Percentiles rank a stretch among this genome's conserved stretches.
These are phyloP conservation scores for Cranoglanis bouderius DNA, from an alignment of 2,113 vertebrate genomes.

Conservation along the genomic window DNA sequence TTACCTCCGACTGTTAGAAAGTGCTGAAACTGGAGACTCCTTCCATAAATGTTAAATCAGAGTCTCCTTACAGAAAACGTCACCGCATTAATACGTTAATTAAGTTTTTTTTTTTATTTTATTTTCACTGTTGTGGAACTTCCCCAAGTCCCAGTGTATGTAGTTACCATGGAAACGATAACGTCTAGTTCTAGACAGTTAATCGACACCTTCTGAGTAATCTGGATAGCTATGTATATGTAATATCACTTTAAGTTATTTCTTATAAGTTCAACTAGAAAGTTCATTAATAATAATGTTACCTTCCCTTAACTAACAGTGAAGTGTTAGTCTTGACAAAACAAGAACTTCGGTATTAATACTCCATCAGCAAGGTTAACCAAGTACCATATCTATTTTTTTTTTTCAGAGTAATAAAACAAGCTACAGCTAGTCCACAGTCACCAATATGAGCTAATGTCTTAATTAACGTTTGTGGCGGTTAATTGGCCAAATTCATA, in stretches of 20 bases:
- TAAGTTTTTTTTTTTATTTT: too few species aligned
- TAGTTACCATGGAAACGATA: not conserved
- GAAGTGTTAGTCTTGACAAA: not conserved
- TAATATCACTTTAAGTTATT: not conserved
- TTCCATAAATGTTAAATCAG: not conserved
- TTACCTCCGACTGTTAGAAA: too few species aligned
- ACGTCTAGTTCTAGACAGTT: not conserved
- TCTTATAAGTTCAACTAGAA: not conserved
- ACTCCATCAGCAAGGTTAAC: not conserved
- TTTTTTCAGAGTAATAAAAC: not conserved
- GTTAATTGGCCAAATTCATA: not conserved
- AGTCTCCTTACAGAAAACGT: not conserved
- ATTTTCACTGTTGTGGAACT: not conserved
- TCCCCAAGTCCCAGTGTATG: not conserved
- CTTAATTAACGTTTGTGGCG: not conserved
- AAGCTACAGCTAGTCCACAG: not conserved
- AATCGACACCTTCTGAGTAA: not conserved
- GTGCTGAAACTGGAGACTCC: not conserved
- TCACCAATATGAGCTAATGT: not conserved
- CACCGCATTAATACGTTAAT: not conserved
- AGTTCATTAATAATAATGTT: not conserved
- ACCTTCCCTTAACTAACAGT: not conserved
- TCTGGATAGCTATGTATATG: not conserved
- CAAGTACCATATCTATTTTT: not conserved
- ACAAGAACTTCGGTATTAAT: not conserved